Evolutionary conservation across 1,140 invertebrate species (phyloP), one percentile per base, ranked within the genome.

Genomic region (Ectropis grisescens): DNA sequence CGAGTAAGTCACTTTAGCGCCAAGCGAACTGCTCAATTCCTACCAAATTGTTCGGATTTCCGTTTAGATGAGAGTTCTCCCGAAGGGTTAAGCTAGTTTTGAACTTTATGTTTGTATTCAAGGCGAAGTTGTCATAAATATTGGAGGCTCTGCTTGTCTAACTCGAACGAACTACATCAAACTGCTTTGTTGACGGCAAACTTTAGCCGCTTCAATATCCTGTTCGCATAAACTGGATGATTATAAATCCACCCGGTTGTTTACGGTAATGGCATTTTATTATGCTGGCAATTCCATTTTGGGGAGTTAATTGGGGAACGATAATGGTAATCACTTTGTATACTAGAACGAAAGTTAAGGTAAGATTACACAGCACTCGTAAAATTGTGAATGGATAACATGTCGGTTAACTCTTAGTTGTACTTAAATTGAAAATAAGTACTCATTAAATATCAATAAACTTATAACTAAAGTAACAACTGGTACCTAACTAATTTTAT

Each of bases 81-180:
- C 48, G 34, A 54, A 62, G 59, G 59, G 54, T 52, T 53, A 49
- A 57, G 53, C 50, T 57, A 48, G 48, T 48, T 59, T 35, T 44
- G 43, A 64, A 60, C 47, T 65, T 65, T 48, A 51, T 57, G 59
- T 58, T 60, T 58, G 55, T 47, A 59, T 57, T 57, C 45, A 47
- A 50, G 47, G 3, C 25, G 33, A 52, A 58, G 48, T 60, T 47
- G 54, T 65, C 55, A 65, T 65, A 65, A 65, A 65, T 65, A 65
- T 60, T 46, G 38, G 47, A 43, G 40, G 43, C 37, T 40, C 41
- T 42, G 47, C 47, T 64, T 55, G 49, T 57, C 52, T 58, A 49
- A 64, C 42, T 64, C 37, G 48, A 34, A 41, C 33, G 40, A 57
- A 58, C 48, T 58, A 58, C 44, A 50, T 58, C 47, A 58, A 57